These are phyloP conservation scores for Lasioglossum albipes DNA, from an alignment of 1,140 invertebrate genomes.

Conservation along the genomic window DNA sequence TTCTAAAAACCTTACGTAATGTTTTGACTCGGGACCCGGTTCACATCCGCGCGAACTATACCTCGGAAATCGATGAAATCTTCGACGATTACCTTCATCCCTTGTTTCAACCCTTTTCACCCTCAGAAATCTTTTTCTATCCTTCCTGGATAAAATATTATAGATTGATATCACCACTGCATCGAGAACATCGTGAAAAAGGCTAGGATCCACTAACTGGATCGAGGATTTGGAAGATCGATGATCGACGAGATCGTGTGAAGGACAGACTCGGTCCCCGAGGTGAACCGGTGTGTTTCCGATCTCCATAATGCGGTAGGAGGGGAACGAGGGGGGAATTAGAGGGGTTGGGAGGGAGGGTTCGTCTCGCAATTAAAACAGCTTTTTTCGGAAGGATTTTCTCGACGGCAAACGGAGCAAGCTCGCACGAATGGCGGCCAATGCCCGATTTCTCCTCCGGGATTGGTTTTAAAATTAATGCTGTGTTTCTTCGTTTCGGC, in stretches of 20 bases:
- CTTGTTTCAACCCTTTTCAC: too few relatives aligned
- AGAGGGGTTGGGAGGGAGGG: background rate
- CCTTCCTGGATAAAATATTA: too few relatives aligned
- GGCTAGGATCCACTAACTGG: too few relatives aligned
- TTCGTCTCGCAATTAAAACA: conserved; percentile 67
- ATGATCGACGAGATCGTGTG: conserved; percentile 19
- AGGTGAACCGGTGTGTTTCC: conserved; percentile 55
- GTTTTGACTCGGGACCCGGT: conserved; percentile 66
- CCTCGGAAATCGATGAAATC: conserved; percentile 13
- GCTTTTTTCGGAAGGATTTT: conserved; percentile 65
- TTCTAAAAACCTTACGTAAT: conserved; percentile 71
- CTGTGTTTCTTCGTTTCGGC: conserved; percentile 76
- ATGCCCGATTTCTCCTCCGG: conserved; percentile 68
- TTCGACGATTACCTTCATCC: background rate
- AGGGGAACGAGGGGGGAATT: conserved; percentile 15
- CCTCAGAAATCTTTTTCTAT: too few relatives aligned
- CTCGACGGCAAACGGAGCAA: conserved; percentile 35
- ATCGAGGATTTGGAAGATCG: conserved; percentile 2
- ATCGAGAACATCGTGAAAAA: too few relatives aligned
- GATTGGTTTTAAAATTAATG: conserved; percentile 79
- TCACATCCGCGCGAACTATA: conserved; percentile 58
- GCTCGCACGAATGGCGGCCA: conserved; percentile 68
- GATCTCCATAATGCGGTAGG: conserved; percentile 8
- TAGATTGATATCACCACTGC: too few relatives aligned
- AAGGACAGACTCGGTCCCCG: conserved; percentile 53